Evolutionary conservation across 1,140 invertebrate genomes (phyloP).

Genomic region (Nephila pilipes): DNA sequence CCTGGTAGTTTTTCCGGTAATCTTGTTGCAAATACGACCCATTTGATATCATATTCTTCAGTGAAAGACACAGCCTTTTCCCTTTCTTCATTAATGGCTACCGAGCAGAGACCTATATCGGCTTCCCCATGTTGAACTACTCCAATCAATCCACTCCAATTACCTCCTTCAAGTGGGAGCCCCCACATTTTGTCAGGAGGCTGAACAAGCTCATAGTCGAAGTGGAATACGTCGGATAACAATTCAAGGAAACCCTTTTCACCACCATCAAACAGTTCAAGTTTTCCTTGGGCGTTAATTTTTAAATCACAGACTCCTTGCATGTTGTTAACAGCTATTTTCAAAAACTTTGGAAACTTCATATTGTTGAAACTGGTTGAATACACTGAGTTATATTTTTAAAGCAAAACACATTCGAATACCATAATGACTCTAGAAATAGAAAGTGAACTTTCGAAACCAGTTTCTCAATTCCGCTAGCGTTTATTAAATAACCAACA

Average conservation of each 20-base stretch:
- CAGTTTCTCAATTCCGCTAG: too few species aligned
- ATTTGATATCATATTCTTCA: background rate
- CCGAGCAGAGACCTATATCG: background rate
- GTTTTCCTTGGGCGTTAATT: background rate
- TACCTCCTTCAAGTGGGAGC: background rate
- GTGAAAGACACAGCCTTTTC: background rate
- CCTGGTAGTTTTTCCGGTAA: background rate
- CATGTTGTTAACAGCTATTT: background rate
- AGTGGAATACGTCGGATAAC: background rate
- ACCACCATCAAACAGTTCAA: background rate
- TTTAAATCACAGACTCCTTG: background rate
- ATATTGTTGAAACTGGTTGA: background rate
- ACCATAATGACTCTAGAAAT: too few species aligned
- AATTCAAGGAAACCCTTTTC: background rate
- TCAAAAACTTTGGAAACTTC: background rate
- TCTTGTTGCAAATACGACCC: background rate
- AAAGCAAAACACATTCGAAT: too few species aligned
- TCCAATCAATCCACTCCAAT: background rate
- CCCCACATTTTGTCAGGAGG: background rate
- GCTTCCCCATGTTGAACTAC: background rate
- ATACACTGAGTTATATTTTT: too few species aligned
- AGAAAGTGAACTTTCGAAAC: too few species aligned
- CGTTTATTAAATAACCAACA: too few species aligned
- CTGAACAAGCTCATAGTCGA: background rate
- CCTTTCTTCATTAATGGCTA: background rate